A percentile compares a stretch with the other conserved stretches of the same genome.
phyloP scores from a whole-genome alignment of 1,140 invertebrate species.

The Psix sp. region DNA sequence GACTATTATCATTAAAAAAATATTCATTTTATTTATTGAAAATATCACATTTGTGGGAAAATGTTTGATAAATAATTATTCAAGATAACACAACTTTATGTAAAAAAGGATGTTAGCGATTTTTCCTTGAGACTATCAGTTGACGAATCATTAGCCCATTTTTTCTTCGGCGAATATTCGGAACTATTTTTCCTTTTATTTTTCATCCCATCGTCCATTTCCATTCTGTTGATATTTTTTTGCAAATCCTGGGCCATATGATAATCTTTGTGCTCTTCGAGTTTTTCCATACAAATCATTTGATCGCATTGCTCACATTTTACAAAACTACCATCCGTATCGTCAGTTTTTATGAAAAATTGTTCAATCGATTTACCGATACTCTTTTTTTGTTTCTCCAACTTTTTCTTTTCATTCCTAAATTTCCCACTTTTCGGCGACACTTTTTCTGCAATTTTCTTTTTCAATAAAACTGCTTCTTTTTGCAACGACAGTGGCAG shows the following conservation, averaged over 20 bases:
- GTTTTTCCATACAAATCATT: conserved; percentile 78
- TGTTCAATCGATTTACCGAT: conserved; percentile 60
- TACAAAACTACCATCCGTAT: conserved; percentile 63
- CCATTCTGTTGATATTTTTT: conserved; percentile 72
- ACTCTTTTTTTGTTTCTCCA: conserved; percentile 22
- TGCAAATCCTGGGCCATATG: conserved; percentile 84
- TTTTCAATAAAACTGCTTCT: conserved; percentile 67
- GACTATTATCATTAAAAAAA: no score
- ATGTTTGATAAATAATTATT: no score
- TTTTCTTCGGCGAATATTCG: conserved; percentile 33
- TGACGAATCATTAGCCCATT: conserved; percentile 16
- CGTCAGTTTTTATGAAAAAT: conserved; percentile 66
- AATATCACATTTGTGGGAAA: no score
- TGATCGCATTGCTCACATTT: conserved; percentile 81
- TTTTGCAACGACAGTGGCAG: conserved; percentile 71
- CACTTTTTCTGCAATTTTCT: conserved; percentile 34
- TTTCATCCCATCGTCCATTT: background rate
- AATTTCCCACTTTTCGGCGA: conserved; percentile 38
- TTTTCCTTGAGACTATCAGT: no score
- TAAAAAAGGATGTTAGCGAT: no score
- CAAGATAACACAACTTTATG: no score
- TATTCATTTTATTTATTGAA: no score
- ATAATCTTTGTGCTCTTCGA: conserved; percentile 83
- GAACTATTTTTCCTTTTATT: conserved; percentile 41
- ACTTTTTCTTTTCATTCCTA: conserved; percentile 28